Percentiles rank a stretch among this genome's conserved stretches.
Evolutionary conservation across 2,888 invertebrate genomes (phyloP).

Genomic region (Caenorhabditis sp.): DNA sequence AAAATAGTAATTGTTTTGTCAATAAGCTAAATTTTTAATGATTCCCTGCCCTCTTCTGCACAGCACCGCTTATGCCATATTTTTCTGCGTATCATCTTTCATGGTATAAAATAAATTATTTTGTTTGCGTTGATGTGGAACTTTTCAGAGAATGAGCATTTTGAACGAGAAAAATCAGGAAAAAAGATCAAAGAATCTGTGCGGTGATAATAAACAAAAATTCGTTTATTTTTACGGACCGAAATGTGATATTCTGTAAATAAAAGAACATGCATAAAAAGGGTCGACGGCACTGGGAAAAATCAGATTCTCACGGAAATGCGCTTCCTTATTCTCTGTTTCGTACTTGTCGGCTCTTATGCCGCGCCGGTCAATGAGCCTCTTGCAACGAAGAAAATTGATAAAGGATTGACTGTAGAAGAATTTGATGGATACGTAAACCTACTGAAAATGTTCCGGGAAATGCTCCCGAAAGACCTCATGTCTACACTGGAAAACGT

Average conservation of each 20-base stretch:
- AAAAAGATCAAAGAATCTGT: not conserved
- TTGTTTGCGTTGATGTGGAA: no score
- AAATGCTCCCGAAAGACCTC: constrained; percentile 41
- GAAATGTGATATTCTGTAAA: not conserved
- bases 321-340: not conserved
- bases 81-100: no score
- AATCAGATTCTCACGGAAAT: not conserved
- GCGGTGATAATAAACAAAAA: not conserved
- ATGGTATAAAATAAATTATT: no score
- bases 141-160: no score
- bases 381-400: constrained; percentile 21
- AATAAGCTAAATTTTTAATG: no score
- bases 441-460: constrained; percentile 67
- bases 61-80: no score
- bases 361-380: constrained; percentile 23
- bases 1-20: no score
- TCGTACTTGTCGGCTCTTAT: not conserved
- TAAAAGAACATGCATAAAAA: not conserved
- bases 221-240: not conserved
- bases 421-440: constrained; percentile 66
- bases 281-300: not conserved
- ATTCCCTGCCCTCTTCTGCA: no score
- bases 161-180: no score
- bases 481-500: constrained; percentile 38
- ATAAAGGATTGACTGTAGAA: constrained; percentile 62